These are phyloP conservation scores for Isaurus tuberculatus DNA, from an alignment of 92 coral and sea anemone species.

Conservation along the genomic window DNA sequence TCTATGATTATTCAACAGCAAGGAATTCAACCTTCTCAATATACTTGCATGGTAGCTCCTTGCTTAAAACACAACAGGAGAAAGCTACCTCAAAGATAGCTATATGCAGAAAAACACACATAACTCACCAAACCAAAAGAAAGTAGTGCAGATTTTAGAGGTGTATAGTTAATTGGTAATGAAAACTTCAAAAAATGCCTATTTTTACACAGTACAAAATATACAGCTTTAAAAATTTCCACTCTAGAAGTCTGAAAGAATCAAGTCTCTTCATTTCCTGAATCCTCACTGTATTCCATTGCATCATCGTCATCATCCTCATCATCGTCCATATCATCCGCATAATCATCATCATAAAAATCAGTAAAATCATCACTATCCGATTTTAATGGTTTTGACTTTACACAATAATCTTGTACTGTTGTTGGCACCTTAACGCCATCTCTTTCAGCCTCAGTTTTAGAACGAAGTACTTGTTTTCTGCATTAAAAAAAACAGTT, in stretches of 20 bases:
- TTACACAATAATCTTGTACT: conserved; percentile 96
- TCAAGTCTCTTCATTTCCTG: conserved; percentile 98
- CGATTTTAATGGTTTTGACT: conserved; percentile 91
- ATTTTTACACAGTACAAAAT: conserved; percentile 83
- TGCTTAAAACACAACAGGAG: background rate
- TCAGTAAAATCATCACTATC: conserved; percentile 95
- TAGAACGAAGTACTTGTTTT: conserved; percentile 93
- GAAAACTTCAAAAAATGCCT: conserved; percentile 42
- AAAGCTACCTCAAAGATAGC: conserved; percentile 2
- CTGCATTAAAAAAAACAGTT: conserved; percentile 60
- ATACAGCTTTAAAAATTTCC: conserved; percentile 71
- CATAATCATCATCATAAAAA: conserved; percentile 97
- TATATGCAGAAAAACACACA: background rate
- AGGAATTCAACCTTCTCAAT: background rate
- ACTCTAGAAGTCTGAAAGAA: conserved; percentile 42
- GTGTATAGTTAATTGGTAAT: background rate
- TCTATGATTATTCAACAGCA: no score
- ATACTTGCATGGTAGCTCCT: background rate
- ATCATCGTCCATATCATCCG: conserved; percentile 91
- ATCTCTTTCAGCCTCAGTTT: conserved; percentile 95
- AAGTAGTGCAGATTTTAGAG: conserved; percentile 10
- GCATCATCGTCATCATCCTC: conserved; percentile 92
- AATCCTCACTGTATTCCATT: conserved; percentile 97
- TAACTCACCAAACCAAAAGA: background rate
- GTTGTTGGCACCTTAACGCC: conserved; percentile 94